Evolutionary conservation across 2,113 vertebrate genomes (phyloP), one percentile per base, ranked within the genome.

Genomic region (Steatornis caripensis): DNA sequence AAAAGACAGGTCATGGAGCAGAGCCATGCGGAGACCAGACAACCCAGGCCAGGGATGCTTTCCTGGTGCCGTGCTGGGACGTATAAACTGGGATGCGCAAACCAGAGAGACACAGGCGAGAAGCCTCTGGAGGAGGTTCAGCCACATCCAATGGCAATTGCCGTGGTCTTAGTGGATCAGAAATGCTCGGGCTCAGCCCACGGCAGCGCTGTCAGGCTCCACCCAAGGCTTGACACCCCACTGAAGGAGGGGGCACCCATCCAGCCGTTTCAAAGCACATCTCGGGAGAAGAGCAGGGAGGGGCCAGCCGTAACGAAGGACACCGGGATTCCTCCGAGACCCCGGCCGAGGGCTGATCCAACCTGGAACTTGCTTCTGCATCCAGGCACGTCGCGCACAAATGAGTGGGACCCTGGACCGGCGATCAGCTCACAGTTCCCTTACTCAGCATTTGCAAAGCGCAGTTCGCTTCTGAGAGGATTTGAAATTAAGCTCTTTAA

Each of bases 401-500:
- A 21, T 1, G 0, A 62, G 19, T 8, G 3, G 48, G 37, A 37
- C 17, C 26, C 17, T 1, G 0, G 15, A 65, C 2, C 0, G 19
- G 43, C 51, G 22, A 84, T 48, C 75, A 77, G 79, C 68, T 70
- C 41, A 27, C 1, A 1, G 29, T 43, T 87, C 46, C 72, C 72
- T 92, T 60, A 46, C 69, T 95, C 94, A 92, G 95, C 34, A 0
- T 34, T 88, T 54, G 29, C 71, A 84, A 51, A 93, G 60, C 11
- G 17, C 21, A 19, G 26, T 30, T 95, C 84, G 10, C 45, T 88
- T 16, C 45, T 26, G 54, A 84, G 95, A 75, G 82, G 90, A 96
- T 96, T 97, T 92, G 12, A 70, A 27, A 89, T 58, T 92, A 93
- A 96, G 68, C 79, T 90, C 90, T 94, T 94, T 82, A 90, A 94